Conservation (phyloP, 2,113 vertebrate species). For the Indicator indicator region DNA sequence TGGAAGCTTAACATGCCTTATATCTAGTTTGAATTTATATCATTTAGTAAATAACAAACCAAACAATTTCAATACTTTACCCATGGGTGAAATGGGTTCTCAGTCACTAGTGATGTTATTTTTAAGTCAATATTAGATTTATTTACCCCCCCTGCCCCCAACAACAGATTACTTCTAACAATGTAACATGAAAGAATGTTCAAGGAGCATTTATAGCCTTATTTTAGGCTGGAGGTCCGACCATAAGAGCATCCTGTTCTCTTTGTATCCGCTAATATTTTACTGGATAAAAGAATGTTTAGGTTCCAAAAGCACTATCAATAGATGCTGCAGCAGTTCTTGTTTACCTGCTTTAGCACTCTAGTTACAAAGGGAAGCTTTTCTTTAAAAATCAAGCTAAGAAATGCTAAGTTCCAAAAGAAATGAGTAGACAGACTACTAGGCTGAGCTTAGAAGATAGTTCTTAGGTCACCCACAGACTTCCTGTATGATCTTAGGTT, state of each 20-base stretch:
- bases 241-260: neutral
- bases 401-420: neutral
- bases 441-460: slow-evolving; percentile 34
- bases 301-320: neutral
- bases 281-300: neutral
- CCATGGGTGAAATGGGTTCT: neutral
- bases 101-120: neutral
- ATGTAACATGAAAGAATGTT: neutral
- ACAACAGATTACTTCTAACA: neutral
- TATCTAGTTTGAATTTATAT: neutral
- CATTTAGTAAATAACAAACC: neutral
- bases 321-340: neutral
- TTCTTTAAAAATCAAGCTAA: neutral
- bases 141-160: neutral
- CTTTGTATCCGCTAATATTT: neutral
- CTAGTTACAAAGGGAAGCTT: neutral
- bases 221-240: neutral
- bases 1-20: neutral
- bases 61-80: neutral
- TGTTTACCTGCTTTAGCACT: neutral
- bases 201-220: neutral
- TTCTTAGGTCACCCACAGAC: slow-evolving; percentile 61
- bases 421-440: neutral
- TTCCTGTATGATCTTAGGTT: slow-evolving; percentile 74
- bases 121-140: neutral